A percentile compares a stretch with the other conserved stretches of the same genome.
Evolutionary conservation across 1,140 invertebrate species (phyloP).

Genomic region (Adelges cooleyi): DNA sequence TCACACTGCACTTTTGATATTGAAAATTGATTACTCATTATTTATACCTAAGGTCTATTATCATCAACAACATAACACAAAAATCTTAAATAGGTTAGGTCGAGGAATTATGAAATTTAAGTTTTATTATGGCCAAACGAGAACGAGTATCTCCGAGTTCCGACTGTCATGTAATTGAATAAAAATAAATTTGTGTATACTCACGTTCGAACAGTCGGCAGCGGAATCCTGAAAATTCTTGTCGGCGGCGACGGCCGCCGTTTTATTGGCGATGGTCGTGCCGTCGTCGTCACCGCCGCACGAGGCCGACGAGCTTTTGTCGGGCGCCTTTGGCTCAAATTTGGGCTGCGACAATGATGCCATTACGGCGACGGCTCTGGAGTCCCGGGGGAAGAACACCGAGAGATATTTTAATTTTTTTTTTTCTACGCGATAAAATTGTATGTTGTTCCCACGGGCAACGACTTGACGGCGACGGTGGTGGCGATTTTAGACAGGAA

Average conservation of each 20-base stretch:
- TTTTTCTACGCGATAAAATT: neutral
- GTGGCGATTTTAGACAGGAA: neutral
- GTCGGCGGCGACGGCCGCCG: neutral
- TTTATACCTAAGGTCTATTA: neutral
- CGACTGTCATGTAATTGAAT: too few relatives aligned
- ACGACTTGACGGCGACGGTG: neutral
- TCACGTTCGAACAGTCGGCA: constrained; percentile 17
- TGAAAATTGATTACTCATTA: constrained; percentile 26
- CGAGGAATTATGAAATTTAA: neutral
- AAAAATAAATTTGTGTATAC: too few relatives aligned
- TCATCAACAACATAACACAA: neutral
- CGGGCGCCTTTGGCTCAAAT: constrained; percentile 17
- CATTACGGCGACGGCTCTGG: neutral
- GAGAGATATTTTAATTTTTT: too few relatives aligned
- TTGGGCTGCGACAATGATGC: constrained; percentile 10
- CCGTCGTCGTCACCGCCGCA: neutral
- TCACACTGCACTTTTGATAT: neutral
- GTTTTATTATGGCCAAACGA: too few relatives aligned
- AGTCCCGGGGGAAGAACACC: too few relatives aligned
- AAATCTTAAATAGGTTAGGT: neutral
- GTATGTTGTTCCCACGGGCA: neutral
- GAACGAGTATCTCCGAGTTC: too few relatives aligned
- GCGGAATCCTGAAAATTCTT: neutral
- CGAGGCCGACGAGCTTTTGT: neutral
- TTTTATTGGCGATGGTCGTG: neutral